Evolutionary conservation across 1,140 invertebrate species (phyloP).

Genomic region (Drusus annulatus): DNA sequence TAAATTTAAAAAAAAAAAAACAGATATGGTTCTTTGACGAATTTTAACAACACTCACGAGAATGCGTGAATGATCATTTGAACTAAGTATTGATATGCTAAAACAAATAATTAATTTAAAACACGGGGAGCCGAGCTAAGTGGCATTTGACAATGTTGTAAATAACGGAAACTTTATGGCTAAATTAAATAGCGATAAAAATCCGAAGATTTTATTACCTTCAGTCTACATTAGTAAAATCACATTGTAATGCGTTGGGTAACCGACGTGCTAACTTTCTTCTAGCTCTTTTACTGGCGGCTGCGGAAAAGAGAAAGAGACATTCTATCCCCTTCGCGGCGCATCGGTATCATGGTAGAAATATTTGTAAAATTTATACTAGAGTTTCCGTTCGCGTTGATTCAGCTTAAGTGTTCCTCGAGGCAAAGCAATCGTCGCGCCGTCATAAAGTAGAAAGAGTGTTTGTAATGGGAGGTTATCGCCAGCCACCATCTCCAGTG

Average conservation of each 20-base stretch:
- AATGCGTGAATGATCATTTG: conserved; percentile 13
- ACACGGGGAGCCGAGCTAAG: conserved; percentile 38
- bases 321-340: background rate
- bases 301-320: background rate
- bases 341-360: conserved; percentile 13
- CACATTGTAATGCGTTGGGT: background rate
- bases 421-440: conserved; percentile 2
- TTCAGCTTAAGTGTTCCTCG: conserved; percentile 25
- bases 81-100: conserved; percentile 29
- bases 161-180: conserved; percentile 36
- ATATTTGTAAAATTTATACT: conserved; percentile 9
- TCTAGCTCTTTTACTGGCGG: conserved; percentile 17
- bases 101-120: conserved; percentile 41
- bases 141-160: conserved; percentile 38
- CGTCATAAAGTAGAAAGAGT: conserved; percentile 7
- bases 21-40: no score
- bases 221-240: conserved; percentile 6
- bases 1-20: no score
- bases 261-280: conserved; percentile 26
- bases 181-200: conserved; percentile 42
- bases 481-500: background rate
- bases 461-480: conserved; percentile 28
- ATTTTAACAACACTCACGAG: conserved; percentile 3
- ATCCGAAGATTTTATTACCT: conserved; percentile 31
- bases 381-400: conserved; percentile 15